Percentiles rank a stretch among this genome's conserved stretches.
phyloP scores from a whole-genome alignment of 2,888 invertebrate species.

The Hybos culiciformis region DNA sequence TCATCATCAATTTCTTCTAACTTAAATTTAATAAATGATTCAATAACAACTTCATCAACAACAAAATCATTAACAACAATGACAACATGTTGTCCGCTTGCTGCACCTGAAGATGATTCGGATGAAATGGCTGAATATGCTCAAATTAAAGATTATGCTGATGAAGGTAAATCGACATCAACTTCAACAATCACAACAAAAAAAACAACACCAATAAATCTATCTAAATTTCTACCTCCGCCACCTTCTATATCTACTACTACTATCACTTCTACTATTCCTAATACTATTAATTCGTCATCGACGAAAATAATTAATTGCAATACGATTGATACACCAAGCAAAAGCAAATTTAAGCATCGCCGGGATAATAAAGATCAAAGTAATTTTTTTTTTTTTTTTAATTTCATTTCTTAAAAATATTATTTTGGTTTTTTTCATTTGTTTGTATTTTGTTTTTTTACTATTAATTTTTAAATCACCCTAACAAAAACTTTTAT shows the following conservation, averaged over 20 bases:
- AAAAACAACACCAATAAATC: neutral
- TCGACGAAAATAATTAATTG: conserved; percentile 42
- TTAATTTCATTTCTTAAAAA: neutral
- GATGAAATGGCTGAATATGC: conserved; percentile 60
- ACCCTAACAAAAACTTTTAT: too few species aligned
- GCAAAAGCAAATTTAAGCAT: conserved; percentile 44
- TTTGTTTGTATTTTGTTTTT: too few species aligned
- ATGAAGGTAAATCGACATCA: conserved; percentile 48
- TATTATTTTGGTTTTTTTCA: neutral
- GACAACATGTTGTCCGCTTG: conserved; percentile 57
- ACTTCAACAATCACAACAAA: conserved; percentile 27
- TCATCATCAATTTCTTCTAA: too few species aligned
- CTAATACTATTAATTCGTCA: neutral
- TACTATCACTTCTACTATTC: neutral
- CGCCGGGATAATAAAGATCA: conserved; percentile 52
- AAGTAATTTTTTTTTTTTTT: conserved; percentile 31
- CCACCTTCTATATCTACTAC: neutral
- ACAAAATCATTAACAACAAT: conserved; percentile 31
- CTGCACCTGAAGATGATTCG: conserved; percentile 56
- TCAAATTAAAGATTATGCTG: conserved; percentile 46
- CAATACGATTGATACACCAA: conserved; percentile 50
- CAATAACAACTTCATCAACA: too few species aligned
- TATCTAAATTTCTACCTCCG: neutral
- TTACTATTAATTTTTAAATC: too few species aligned
- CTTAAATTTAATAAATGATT: too few species aligned